A percentile compares a stretch with the other conserved stretches of the same genome.
Conservation (phyloP, 2,797 vertebrate species). For the Tachyglossus aculeatus region DNA sequence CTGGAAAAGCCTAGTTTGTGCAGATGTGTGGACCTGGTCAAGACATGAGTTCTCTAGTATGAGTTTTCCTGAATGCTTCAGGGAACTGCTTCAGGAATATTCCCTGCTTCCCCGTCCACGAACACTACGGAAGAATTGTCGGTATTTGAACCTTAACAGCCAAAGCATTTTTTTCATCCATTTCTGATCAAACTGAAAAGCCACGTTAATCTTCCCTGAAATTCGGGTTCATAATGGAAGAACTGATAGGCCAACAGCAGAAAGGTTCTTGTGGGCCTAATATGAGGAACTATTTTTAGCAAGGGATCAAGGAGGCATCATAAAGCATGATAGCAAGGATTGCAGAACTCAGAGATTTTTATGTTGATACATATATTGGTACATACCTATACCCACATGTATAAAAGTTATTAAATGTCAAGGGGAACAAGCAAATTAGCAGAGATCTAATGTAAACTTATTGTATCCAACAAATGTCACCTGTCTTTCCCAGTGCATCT, state of each 20-base stretch:
- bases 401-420: slow-evolving; percentile 34
- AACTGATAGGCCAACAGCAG: slow-evolving; percentile 1
- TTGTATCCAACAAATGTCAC: slow-evolving; percentile 30
- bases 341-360: slow-evolving; percentile 41
- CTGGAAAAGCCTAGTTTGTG: no score
- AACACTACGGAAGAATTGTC: no score
- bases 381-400: slow-evolving; percentile 38
- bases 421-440: slow-evolving; percentile 27
- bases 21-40: no score
- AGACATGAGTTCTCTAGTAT: no score
- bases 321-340: slow-evolving; percentile 44
- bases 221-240: background rate
- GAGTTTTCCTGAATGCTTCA: no score
- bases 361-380: slow-evolving; percentile 34
- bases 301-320: slow-evolving; percentile 38
- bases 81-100: no score
- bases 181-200: slow-evolving; percentile 23
- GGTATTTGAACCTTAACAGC: no score
- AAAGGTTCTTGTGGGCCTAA: background rate
- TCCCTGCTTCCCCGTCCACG: no score
- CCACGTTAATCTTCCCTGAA: slow-evolving; percentile 2
- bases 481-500: slow-evolving; percentile 22
- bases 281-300: slow-evolving; percentile 45
- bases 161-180: no score
- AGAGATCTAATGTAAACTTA: slow-evolving; percentile 45